Conservation (phyloP, 2,113 vertebrate species). For the Pampusana beccarii region DNA sequence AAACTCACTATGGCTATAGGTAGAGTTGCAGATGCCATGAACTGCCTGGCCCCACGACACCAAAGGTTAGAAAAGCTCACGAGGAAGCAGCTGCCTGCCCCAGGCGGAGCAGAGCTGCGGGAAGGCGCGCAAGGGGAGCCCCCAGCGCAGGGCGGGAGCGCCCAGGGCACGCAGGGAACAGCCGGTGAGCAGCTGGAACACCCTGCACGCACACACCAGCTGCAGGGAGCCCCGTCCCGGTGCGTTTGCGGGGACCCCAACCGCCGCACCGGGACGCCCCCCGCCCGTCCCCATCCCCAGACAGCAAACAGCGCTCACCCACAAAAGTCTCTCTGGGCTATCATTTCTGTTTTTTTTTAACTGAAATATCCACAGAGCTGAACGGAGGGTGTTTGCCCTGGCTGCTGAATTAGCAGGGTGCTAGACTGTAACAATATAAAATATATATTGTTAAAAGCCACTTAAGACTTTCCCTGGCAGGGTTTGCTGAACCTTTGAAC, state of each 20-base stretch:
- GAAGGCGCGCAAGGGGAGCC: background rate
- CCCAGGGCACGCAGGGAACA: too few species aligned
- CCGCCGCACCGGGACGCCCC: too few species aligned
- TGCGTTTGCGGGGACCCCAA: too few species aligned
- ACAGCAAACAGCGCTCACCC: background rate
- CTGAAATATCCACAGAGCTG: background rate
- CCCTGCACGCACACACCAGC: too few species aligned
- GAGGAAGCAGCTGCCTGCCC: background rate
- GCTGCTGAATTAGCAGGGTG: background rate
- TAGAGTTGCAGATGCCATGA: background rate
- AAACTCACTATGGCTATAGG: too few species aligned
- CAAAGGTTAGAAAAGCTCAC: background rate
- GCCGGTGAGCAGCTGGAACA: too few species aligned
- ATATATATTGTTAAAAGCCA: constrained; percentile 40
- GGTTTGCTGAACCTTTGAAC: constrained; percentile 9
- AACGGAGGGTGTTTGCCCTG: background rate
- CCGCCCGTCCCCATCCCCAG: too few species aligned
- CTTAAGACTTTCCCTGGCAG: background rate
- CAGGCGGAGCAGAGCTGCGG: fast-evolving
- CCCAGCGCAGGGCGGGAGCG: too few species aligned
- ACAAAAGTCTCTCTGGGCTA: fast-evolving
- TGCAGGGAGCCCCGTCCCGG: too few species aligned
- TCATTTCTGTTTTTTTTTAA: background rate
- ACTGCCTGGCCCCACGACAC: background rate
- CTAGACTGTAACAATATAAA: background rate